These are phyloP conservation scores for Cavia aperea DNA, from an alignment of 2,113 vertebrate species.

Conservation along the genomic window DNA sequence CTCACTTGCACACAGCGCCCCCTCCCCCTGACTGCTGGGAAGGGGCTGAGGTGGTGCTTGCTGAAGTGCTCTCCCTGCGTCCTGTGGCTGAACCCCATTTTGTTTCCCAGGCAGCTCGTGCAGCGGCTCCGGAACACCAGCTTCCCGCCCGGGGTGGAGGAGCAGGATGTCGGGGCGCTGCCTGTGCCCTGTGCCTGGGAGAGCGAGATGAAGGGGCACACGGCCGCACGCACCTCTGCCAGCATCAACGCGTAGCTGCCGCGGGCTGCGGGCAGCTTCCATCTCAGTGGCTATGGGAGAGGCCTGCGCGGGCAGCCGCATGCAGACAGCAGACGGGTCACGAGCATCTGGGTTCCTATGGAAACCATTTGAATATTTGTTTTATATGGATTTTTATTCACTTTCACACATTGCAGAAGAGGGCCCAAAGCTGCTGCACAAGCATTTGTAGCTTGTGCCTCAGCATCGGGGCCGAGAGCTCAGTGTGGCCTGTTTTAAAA, in stretches of 20 bases:
- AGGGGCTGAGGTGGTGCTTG: neutral
- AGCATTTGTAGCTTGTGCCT: constrained; percentile 83
- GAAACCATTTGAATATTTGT: constrained; percentile 92
- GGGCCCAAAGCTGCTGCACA: constrained; percentile 73
- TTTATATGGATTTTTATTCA: constrained; percentile 85
- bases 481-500: constrained; percentile 79
- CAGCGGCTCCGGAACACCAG: constrained; percentile 83
- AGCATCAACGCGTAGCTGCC: constrained; percentile 80
- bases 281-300: too few species aligned
- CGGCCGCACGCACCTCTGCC: constrained; percentile 81
- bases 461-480: constrained; percentile 71
- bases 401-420: constrained; percentile 78
- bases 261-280: neutral
- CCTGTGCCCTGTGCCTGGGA: constrained; percentile 86
- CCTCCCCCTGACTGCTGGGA: neutral
- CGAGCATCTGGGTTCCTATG: constrained; percentile 96
- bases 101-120: constrained; percentile 84
- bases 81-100: neutral
- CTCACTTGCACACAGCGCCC: too few species aligned
- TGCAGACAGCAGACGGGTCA: constrained; percentile 86
- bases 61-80: too few species aligned
- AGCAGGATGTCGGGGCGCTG: constrained; percentile 76
- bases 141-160: constrained; percentile 77
- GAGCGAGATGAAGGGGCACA: constrained; percentile 82
- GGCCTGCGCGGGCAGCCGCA: constrained; percentile 74